Base-by-base conservation (phyloP, 2,888 invertebrate species). In the Aleiodes alternator region DNA sequence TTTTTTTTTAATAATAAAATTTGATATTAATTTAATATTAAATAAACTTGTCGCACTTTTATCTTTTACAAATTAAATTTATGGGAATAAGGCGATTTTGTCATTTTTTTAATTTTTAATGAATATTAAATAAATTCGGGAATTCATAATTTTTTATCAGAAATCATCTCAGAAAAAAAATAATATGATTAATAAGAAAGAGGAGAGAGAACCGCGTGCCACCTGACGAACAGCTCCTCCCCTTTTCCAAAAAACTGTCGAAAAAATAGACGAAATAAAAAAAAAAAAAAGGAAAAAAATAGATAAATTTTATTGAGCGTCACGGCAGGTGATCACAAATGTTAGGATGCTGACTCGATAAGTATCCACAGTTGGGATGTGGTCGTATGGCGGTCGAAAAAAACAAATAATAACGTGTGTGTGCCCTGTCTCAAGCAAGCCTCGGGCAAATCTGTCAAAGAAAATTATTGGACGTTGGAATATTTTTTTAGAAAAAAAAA, bases 391-490 rank as follows among this genome's bases (percentile, higher is more conserved):
- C 56, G 84, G 84, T 85, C 9, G 11, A 43, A 87, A 23, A 89
- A 87, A 89, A 87, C 88, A 88, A 89, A 88, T 88, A 88, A 89
- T 86, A 84, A 86, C 84, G 84, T 81, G 23, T 81, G 23, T 23
- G 78, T 83, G 80, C 82, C 83, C 43, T 64, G 64, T 64, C 48
- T 43, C 16, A 43, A 43, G 23, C 23, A 48, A 4, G 64, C 64
- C 43, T 43, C 43, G 6, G 64, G 64, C 53, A 55, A 64, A 64
- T 56, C 68, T 73, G 57, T 57, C 73, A 68, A 64, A 51, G 43
- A 48, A 64, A 43, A 64, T 64, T 11, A 64, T 64, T 64, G 64
- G 1, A 64, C 43, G 43, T 9, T 48, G 23, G 4, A 34, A 38
- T 16, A 43, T 38, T 31, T 38, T 31, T 5, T 14, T 48, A 4